Conservation (phyloP, 2,888 invertebrate genomes). For the Boloria euphrosyne region DNA sequence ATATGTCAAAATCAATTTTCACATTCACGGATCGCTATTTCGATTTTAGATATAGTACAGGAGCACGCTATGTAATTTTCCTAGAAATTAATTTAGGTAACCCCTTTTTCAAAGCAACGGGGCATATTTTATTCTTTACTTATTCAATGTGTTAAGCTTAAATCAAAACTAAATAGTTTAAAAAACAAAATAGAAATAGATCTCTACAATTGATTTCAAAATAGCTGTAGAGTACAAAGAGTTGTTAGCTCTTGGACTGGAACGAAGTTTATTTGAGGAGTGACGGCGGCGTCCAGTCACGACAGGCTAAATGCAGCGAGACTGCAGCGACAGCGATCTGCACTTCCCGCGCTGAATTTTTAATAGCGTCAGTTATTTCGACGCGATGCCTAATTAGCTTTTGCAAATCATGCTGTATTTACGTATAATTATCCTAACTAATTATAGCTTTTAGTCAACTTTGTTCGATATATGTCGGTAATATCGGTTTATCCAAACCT, state of each 20-base stretch:
- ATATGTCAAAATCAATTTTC: slow-evolving; percentile 77
- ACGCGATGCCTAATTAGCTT: slow-evolving; percentile 65
- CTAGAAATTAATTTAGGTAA: background rate
- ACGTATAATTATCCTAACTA: slow-evolving; percentile 9
- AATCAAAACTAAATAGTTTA: no score
- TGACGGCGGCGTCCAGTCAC: slow-evolving; percentile 55
- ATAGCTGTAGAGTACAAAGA: background rate
- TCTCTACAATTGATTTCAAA: background rate
- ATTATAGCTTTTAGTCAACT: slow-evolving; percentile 13
- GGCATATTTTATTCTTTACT: no score
- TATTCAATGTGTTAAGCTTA: no score
- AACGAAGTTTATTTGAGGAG: slow-evolving; percentile 60
- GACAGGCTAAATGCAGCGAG: slow-evolving; percentile 67
- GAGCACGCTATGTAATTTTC: slow-evolving; percentile 35
- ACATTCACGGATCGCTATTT: slow-evolving; percentile 74
- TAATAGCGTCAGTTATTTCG: slow-evolving; percentile 69
- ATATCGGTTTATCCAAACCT: background rate
- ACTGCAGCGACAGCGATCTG: slow-evolving; percentile 74
- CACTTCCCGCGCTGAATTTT: slow-evolving; percentile 75
- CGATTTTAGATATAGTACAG: slow-evolving; percentile 56
- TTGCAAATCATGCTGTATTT: slow-evolving; percentile 33
- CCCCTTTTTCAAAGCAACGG: no score
- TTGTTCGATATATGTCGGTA: background rate
- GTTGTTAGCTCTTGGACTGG: slow-evolving; percentile 7
- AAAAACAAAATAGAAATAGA: no score